These are phyloP conservation scores for Chitala chitala DNA, from an alignment of 2,113 vertebrate species.

Conservation along the genomic window DNA sequence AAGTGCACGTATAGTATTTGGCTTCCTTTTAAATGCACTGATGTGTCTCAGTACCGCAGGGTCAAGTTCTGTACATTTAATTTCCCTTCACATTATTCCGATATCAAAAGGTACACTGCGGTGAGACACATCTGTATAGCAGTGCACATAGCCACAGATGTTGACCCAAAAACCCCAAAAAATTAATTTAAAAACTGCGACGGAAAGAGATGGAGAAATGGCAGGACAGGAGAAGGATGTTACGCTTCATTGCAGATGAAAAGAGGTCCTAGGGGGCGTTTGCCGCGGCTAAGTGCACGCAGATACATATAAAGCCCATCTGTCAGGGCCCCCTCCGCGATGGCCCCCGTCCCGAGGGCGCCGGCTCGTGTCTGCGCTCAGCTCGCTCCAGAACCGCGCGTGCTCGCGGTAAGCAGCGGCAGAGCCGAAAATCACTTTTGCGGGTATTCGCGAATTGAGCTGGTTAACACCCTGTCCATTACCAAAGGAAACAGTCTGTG, in stretches of 20 bases:
- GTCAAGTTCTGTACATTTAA: no score
- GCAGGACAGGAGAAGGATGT: neutral
- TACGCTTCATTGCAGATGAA: neutral
- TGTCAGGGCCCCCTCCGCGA: neutral
- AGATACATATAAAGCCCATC: neutral
- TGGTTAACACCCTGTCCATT: no score
- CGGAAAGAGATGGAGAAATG: slow-evolving; percentile 4
- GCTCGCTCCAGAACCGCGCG: neutral
- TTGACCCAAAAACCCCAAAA: slow-evolving; percentile 21
- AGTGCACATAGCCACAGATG: slow-evolving; percentile 26
- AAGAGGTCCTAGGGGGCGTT: neutral
- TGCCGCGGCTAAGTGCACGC: neutral
- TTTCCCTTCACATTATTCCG: no score
- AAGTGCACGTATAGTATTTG: no score
- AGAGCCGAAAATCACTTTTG: neutral
- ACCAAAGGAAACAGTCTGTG: no score
- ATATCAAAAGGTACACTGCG: no score
- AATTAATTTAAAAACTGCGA: neutral
- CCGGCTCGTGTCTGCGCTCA: no score
- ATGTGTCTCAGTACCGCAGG: no score
- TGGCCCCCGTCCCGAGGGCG: neutral
- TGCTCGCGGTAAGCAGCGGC: neutral
- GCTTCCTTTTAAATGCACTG: no score
- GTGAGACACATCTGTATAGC: neutral
- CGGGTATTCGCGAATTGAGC: no score